A percentile compares a stretch with the other conserved stretches of the same genome.
These are phyloP conservation scores for Leptarthrus brevirostris DNA, from an alignment of 2,888 invertebrate genomes.

Conservation along the genomic window DNA sequence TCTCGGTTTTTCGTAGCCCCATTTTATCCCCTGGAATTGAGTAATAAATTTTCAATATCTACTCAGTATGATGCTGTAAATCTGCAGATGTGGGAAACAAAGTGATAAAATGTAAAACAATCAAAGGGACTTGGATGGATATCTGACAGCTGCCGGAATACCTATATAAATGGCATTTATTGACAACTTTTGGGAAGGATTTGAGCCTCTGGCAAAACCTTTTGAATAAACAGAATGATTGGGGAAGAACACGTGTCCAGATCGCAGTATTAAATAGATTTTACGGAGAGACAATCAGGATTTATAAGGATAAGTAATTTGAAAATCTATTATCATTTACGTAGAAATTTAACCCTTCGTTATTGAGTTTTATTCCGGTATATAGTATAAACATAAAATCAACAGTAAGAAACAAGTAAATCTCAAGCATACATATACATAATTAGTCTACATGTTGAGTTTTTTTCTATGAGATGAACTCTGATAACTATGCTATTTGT, in stretches of 20 bases:
- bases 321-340: no score
- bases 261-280: not conserved
- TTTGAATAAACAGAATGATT: conserved; percentile 23
- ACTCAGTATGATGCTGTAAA: conserved; percentile 35
- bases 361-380: no score
- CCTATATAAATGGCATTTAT: conserved; percentile 40
- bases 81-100: conserved; percentile 18
- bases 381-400: no score
- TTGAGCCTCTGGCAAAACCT: conserved; percentile 22
- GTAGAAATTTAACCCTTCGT: no score
- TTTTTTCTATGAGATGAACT: no score
- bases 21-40: conserved; percentile 33
- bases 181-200: conserved; percentile 27
- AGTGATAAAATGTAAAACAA: conserved; percentile 48
- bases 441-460: no score
- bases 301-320: no score
- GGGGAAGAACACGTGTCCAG: conserved; percentile 6
- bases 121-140: conserved; percentile 30
- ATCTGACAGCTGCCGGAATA: conserved; percentile 35
- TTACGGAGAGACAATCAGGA: not conserved
- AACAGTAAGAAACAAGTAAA: no score
- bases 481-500: no score
- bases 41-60: conserved; percentile 48
- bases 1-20: conserved; percentile 11
- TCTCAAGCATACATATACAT: no score